A percentile compares a stretch with the other conserved stretches of the same genome.
These are phyloP conservation scores for Parnassius mnemosyne DNA, from an alignment of 2,888 invertebrate species.

Conservation along the genomic window DNA sequence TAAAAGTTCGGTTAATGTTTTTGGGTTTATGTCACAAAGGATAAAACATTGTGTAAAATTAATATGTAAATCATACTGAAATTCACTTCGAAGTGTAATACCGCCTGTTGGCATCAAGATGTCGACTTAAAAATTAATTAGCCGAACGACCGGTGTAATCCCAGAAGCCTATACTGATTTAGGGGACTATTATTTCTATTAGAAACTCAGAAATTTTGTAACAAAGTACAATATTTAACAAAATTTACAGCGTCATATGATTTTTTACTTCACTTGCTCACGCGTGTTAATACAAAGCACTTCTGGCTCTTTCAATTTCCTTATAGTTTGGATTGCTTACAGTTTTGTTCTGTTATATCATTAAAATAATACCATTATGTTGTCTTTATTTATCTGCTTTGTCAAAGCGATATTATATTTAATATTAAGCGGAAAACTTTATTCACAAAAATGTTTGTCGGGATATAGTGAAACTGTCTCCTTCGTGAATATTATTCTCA, in stretches of 20 bases:
- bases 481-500: slow-evolving; percentile 49
- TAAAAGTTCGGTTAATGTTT: too few relatives aligned
- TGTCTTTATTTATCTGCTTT: slow-evolving; percentile 65
- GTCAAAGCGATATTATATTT: slow-evolving; percentile 70
- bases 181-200: slow-evolving; percentile 51
- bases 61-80: slow-evolving; percentile 58
- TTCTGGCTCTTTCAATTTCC: slow-evolving; percentile 58
- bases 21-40: slow-evolving; percentile 23
- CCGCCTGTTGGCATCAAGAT: slow-evolving; percentile 57
- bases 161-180: slow-evolving; percentile 64
- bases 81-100: slow-evolving; percentile 66
- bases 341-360: slow-evolving; percentile 54
- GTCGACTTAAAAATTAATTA: slow-evolving; percentile 81
- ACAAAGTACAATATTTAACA: too few relatives aligned
- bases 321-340: slow-evolving; percentile 48
- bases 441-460: slow-evolving; percentile 53
- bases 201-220: slow-evolving; percentile 38
- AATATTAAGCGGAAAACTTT: slow-evolving; percentile 65
- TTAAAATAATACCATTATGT: slow-evolving; percentile 54
- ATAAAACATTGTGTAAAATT: slow-evolving; percentile 32
- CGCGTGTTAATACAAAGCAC: slow-evolving; percentile 39
- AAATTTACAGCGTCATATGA: too few relatives aligned
- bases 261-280: too few relatives aligned
- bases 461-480: slow-evolving; percentile 48
- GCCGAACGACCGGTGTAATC: slow-evolving; percentile 78